Evolutionary conservation across 2,113 vertebrate genomes (phyloP), one percentile per base, ranked within the genome.

Genomic region (Nymphicus hollandicus): DNA sequence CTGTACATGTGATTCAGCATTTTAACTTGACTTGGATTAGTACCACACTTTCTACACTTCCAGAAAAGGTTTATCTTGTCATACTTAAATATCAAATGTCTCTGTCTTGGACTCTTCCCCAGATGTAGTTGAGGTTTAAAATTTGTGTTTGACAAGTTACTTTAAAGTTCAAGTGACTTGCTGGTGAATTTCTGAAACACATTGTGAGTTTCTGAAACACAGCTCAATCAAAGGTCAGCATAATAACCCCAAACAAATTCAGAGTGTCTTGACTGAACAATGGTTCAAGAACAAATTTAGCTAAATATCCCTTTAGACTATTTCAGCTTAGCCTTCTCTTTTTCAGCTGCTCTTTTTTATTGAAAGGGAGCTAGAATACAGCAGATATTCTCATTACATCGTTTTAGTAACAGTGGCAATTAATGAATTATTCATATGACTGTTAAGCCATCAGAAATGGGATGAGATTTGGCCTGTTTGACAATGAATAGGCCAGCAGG

Each of bases 401-500:
- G 2, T 89, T 53, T 85, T 66, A 85, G 56, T 82, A 58, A 24
- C 31, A 33, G 44, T 17, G 16, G 23, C 41, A 90, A 70, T 93
- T 94, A 63, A 58, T 88, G 85, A 95, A 81, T 77, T 93, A 83
- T 80, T 94, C 60, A 71, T 63, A 52, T 39, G 43, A 77, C 46
- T 73, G 23, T 63, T 82, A 88, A 88, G 7, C 37, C 7, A 11
- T 83, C 46, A 81, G 68, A 87, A 86, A 88, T 49, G 2, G 29
- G 80, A 83, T 50, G 74, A 77, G 19, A 43, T 82, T 61, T 86
- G 58, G 20, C 41, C 33, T 46, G 43, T 91, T 79, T 81, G 71
- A 46, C 20, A 81, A 25, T 81, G 63, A 95, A 80, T 35, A 77
- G 39, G 23, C 60, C 46, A 73, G 64, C 63, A 88, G 37, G 18